A percentile compares a stretch with the other conserved stretches of the same genome.
phyloP scores from a whole-genome alignment of 2,113 vertebrate genomes.

The Phaethon lepturus region DNA sequence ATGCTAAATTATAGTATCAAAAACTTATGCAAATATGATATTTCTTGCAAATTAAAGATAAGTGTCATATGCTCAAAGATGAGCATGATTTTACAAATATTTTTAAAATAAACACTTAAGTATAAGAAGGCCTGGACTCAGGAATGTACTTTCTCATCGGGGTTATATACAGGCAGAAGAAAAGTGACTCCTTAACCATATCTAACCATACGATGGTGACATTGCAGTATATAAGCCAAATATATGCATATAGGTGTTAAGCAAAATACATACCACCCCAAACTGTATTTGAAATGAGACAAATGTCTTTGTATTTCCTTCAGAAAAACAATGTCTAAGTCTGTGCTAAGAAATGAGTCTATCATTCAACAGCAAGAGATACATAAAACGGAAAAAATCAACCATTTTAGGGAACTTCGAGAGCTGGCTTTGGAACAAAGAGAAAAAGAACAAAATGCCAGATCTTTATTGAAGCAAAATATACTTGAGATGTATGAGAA shows the following conservation, averaged over 20 bases:
- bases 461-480: constrained; percentile 70
- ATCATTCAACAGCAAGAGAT: constrained; percentile 75
- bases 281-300: neutral
- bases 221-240: neutral
- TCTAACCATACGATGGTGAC: neutral
- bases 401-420: constrained; percentile 78
- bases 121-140: neutral
- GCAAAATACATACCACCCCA: neutral
- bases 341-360: constrained; percentile 73
- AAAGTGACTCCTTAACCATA: neutral
- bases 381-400: constrained; percentile 79
- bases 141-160: neutral
- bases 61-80: neutral
- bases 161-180: neutral
- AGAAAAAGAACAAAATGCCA: constrained; percentile 66
- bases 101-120: neutral
- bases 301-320: neutral
- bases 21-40: neutral
- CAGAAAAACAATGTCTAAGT: constrained; percentile 72
- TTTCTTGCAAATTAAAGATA: neutral
- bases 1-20: neutral
- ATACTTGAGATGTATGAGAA: constrained; percentile 79
- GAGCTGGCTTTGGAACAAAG: constrained; percentile 74
- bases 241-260: neutral
- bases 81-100: neutral